Percentiles rank a stretch among this genome's conserved stretches.
Conservation (phyloP, 2,113 vertebrate species). For the Cyphomyrus plagiostoma region DNA sequence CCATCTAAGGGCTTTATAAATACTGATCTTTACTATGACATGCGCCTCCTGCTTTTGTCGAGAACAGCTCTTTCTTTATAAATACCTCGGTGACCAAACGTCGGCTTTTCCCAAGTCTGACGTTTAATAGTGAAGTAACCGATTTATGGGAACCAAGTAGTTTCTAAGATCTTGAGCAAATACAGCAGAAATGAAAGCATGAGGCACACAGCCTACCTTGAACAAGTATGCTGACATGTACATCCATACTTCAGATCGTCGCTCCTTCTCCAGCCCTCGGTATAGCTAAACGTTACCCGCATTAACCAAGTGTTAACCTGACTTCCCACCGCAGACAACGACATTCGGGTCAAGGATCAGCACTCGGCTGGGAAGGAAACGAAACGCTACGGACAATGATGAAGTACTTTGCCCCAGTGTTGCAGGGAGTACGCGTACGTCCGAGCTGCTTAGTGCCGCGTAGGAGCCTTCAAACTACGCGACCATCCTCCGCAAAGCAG, state of each 20-base stretch:
- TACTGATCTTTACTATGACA: neutral
- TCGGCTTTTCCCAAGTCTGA: neutral
- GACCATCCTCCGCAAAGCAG: slow-evolving; percentile 46
- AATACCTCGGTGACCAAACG: neutral
- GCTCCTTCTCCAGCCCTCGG: slow-evolving; percentile 28
- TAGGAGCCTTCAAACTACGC: slow-evolving; percentile 34
- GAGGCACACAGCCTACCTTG: slow-evolving; percentile 50
- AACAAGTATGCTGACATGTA: slow-evolving; percentile 28
- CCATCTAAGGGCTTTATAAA: neutral
- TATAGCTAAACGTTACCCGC: slow-evolving; percentile 17
- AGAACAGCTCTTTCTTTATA: neutral
- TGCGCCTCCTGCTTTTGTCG: neutral
- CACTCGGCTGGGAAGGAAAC: too few relatives aligned
- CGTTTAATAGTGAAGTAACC: neutral
- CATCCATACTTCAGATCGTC: slow-evolving; percentile 30
- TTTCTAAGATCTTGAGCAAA: neutral
- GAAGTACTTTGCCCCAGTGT: neutral
- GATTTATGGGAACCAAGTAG: neutral
- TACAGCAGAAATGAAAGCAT: slow-evolving; percentile 24
- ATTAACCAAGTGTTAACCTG: slow-evolving; percentile 12
- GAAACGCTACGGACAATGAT: neutral
- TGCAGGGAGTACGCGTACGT: neutral
- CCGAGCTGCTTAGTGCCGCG: neutral
- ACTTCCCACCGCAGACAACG: slow-evolving; percentile 19
- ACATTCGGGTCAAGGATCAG: neutral